Evolutionary conservation across 2,113 vertebrate species (phyloP).

Genomic region (Chionodraco myersi): DNA sequence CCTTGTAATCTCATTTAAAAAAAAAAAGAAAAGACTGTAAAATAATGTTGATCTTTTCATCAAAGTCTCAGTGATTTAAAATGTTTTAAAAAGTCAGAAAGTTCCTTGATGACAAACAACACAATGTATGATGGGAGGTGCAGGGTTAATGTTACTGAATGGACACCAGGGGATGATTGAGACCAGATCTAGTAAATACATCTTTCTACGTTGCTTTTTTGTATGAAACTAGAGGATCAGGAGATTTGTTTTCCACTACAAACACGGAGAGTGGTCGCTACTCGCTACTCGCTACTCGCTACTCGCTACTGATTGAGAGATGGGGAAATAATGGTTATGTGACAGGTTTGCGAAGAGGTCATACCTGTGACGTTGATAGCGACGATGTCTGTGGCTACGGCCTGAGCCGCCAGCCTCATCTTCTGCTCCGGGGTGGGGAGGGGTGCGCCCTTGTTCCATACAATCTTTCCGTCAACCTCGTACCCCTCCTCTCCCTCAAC

Average conservation of each 20-base stretch:
- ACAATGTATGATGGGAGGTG: background rate
- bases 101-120: slow-evolving; percentile 22
- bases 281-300: background rate
- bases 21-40: background rate
- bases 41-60: background rate
- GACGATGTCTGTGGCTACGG: slow-evolving; percentile 92
- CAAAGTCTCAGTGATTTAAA: background rate
- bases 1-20: too few relatives aligned
- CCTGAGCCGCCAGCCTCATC: slow-evolving; percentile 92
- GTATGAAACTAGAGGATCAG: slow-evolving; percentile 9
- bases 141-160: slow-evolving; percentile 4
- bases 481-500: slow-evolving; percentile 79
- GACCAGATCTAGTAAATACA: slow-evolving; percentile 11
- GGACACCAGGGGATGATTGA: slow-evolving; percentile 14
- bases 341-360: background rate
- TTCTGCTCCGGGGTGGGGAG: slow-evolving; percentile 97
- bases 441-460: slow-evolving; percentile 86
- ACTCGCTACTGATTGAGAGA: background rate
- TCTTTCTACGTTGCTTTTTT: background rate
- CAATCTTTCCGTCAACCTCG: slow-evolving; percentile 87
- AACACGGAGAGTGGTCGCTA: background rate
- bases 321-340: background rate
- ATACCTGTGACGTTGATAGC: slow-evolving; percentile 97
- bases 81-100: slow-evolving; percentile 18
- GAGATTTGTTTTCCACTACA: slow-evolving; percentile 5